Conservation (phyloP, 2,888 invertebrate genomes). For the Agelastica alni region DNA sequence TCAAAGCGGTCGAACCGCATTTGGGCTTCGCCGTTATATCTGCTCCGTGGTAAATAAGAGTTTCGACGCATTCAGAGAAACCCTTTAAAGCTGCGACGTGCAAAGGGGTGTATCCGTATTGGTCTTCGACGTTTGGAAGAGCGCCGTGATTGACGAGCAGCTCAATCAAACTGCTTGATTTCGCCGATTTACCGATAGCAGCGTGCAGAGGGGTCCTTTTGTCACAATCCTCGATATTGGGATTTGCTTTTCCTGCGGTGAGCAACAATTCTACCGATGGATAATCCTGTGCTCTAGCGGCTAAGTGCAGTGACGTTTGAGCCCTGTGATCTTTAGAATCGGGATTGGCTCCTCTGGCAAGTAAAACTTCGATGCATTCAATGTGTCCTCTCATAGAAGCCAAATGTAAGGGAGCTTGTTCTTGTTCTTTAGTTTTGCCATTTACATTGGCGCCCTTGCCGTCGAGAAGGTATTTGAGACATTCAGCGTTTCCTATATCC, state of each 20-base stretch:
- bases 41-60: conserved; percentile 81
- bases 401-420: conserved; percentile 79
- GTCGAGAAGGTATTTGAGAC: conserved; percentile 73
- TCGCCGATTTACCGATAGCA: conserved; percentile 78
- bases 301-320: conserved; percentile 84
- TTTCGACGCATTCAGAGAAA: conserved; percentile 81
- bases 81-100: conserved; percentile 87
- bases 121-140: conserved; percentile 81
- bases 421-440: conserved; percentile 71
- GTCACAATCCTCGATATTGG: conserved; percentile 79
- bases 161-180: conserved; percentile 80
- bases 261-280: conserved; percentile 79
- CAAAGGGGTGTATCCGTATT: conserved; percentile 83
- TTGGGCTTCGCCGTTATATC: conserved; percentile 88
- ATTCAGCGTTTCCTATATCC: conserved; percentile 75
- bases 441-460: conserved; percentile 73
- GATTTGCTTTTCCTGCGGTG: conserved; percentile 66
- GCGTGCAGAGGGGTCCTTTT: conserved; percentile 81
- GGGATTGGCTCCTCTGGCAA: conserved; percentile 76
- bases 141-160: conserved; percentile 78
- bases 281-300: conserved; percentile 75
- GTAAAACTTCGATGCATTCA: conserved; percentile 75
- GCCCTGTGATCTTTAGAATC: conserved; percentile 76
- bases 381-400: conserved; percentile 86
- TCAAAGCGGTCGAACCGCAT: conserved; percentile 83